Evolutionary conservation across 1,140 invertebrate genomes (phyloP).

Genomic region (Penaeus japonicus): DNA sequence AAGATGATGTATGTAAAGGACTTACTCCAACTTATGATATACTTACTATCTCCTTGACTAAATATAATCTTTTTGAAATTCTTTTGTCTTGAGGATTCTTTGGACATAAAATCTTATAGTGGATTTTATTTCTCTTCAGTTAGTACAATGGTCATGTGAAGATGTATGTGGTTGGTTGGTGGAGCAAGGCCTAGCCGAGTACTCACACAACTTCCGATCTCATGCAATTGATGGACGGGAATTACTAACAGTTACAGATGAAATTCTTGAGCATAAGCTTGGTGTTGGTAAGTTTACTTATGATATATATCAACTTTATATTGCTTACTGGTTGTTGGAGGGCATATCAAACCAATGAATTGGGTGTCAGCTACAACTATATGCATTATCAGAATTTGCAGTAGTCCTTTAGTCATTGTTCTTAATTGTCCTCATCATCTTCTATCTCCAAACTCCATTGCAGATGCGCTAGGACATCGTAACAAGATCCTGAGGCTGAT

Average conservation of each 20-base stretch:
- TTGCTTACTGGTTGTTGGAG: background rate
- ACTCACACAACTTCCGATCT: conserved; percentile 66
- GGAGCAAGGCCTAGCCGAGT: conserved; percentile 68
- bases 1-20: too few species aligned
- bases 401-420: too few species aligned
- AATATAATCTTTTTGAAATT: too few species aligned
- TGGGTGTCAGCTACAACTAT: too few species aligned
- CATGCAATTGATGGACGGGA: conserved; percentile 71
- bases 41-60: too few species aligned
- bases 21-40: too few species aligned
- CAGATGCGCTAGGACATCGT: conserved; percentile 64
- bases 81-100: too few species aligned
- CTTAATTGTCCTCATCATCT: too few species aligned
- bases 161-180: conserved; percentile 73
- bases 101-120: too few species aligned
- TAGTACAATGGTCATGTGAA: conserved; percentile 69
- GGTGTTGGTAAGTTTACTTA: conserved; percentile 66
- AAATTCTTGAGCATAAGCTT: conserved; percentile 67
- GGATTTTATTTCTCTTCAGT: conserved; percentile 17
- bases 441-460: conserved; percentile 39
- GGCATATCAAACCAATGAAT: background rate
- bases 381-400: too few species aligned
- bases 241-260: conserved; percentile 68
- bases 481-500: conserved; percentile 65
- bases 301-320: background rate